Conservation (phyloP, 2,888 invertebrate species). For the Ophonus ardosiacus region DNA sequence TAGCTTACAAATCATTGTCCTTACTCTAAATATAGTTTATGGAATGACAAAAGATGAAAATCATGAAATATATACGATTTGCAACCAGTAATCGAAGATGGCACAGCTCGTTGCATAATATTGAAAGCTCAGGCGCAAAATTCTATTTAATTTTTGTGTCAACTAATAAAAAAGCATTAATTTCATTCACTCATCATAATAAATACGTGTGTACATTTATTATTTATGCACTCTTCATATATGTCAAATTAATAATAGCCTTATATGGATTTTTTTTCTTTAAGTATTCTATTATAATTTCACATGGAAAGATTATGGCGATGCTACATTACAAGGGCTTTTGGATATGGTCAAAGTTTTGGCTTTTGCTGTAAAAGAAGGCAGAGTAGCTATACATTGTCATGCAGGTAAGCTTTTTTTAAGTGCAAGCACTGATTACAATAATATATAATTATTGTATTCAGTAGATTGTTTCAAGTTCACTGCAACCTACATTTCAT, state of each 20-base stretch:
- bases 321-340: slow-evolving; percentile 85
- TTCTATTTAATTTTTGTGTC: not conserved
- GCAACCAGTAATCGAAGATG: not conserved
- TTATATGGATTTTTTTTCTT: slow-evolving; percentile 29
- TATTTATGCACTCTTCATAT: not conserved
- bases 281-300: slow-evolving; percentile 95
- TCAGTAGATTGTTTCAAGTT: slow-evolving; percentile 47
- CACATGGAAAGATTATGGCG: slow-evolving; percentile 91
- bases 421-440: too few relatives aligned
- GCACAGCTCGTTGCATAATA: not conserved
- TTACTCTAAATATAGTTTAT: not conserved
- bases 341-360: slow-evolving; percentile 94
- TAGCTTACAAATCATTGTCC: not conserved
- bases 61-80: not conserved
- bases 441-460: too few relatives aligned
- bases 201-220: not conserved
- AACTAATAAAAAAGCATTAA: not conserved
- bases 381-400: slow-evolving; percentile 91
- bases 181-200: not conserved
- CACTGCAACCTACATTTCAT: slow-evolving; percentile 19
- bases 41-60: not conserved
- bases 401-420: slow-evolving; percentile 84
- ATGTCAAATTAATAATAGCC: not conserved
- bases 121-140: not conserved
- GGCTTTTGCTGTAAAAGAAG: slow-evolving; percentile 89